phyloP scores from a whole-genome alignment of 1,140 invertebrate genomes.

The Sycophaga agraensis region DNA sequence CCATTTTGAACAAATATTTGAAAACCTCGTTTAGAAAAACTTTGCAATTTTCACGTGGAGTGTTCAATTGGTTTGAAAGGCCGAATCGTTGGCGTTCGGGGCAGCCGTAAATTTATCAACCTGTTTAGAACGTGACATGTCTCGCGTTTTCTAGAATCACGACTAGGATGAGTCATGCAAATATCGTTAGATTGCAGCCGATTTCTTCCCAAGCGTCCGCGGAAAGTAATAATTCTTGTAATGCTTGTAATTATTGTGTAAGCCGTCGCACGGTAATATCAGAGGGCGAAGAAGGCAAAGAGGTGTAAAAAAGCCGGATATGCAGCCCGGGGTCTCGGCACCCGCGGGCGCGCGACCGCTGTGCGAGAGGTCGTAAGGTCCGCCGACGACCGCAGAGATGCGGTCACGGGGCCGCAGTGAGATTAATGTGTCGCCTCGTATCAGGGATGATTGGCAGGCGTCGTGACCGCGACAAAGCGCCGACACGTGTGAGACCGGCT shows the following conservation, averaged over 20 bases:
- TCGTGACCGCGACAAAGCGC: constrained; percentile 56
- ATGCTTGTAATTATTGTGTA: constrained; percentile 29
- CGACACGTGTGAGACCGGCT: constrained; percentile 41
- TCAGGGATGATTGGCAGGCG: constrained; percentile 55
- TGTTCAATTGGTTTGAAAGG: no score
- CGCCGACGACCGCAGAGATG: constrained; percentile 42
- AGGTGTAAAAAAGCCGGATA: not conserved
- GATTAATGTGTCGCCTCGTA: constrained; percentile 58
- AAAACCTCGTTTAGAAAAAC: no score
- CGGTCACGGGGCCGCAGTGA: constrained; percentile 46
- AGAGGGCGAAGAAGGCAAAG: not conserved
- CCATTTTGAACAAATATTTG: no score
- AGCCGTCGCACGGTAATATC: constrained; percentile 19
- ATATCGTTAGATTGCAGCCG: no score
- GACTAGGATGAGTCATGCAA: no score
- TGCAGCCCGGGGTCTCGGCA: no score
- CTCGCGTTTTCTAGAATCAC: no score
- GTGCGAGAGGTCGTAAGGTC: constrained; percentile 38
- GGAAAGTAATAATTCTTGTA: constrained; percentile 24
- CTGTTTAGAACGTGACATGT: no score
- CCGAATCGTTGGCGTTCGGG: no score
- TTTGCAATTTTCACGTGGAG: no score
- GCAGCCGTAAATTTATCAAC: no score
- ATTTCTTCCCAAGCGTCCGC: no score
- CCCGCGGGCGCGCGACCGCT: not conserved